Evolutionary conservation across 1,140 invertebrate genomes (phyloP).

Genomic region (Diorhabda sublineata): DNA sequence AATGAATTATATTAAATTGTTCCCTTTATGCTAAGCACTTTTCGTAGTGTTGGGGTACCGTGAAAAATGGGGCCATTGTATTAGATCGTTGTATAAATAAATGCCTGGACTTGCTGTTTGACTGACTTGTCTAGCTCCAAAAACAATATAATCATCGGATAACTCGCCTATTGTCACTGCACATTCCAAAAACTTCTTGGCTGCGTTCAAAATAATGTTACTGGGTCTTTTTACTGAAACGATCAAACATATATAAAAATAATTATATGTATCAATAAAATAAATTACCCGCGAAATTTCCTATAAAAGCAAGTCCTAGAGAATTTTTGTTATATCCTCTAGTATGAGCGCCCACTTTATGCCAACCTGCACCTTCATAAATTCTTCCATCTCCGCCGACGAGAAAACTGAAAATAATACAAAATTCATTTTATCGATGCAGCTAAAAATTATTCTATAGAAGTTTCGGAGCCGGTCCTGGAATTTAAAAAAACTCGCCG

Average conservation of each 20-base stretch:
- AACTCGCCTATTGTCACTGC: conserved; percentile 57
- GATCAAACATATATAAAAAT: neutral
- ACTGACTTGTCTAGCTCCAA: conserved; percentile 59
- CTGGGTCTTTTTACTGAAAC: conserved; percentile 56
- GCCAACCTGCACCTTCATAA: conserved; percentile 75
- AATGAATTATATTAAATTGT: too few relatives aligned
- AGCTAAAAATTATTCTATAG: too few relatives aligned
- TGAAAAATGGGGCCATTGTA: conserved; percentile 44
- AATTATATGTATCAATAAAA: conserved; percentile 21
- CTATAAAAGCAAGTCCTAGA: conserved; percentile 56
- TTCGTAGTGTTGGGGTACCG: conserved; percentile 1
- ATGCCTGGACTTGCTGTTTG: conserved; percentile 60
- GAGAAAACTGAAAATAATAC: conserved; percentile 57
- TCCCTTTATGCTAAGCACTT: too few relatives aligned
- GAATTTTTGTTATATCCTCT: conserved; percentile 57
- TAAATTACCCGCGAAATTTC: conserved; percentile 46
- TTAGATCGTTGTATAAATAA: conserved; percentile 53
- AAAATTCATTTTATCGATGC: too few relatives aligned
- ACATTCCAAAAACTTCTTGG: conserved; percentile 58
- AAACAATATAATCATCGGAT: conserved; percentile 54
- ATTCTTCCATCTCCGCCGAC: conserved; percentile 73
- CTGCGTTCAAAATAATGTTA: conserved; percentile 52
- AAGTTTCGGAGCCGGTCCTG: too few relatives aligned
- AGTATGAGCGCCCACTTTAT: conserved; percentile 66
- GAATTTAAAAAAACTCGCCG: too few relatives aligned